Conservation (phyloP, 1,140 invertebrate species). For the Ostrea denselamellosa region DNA sequence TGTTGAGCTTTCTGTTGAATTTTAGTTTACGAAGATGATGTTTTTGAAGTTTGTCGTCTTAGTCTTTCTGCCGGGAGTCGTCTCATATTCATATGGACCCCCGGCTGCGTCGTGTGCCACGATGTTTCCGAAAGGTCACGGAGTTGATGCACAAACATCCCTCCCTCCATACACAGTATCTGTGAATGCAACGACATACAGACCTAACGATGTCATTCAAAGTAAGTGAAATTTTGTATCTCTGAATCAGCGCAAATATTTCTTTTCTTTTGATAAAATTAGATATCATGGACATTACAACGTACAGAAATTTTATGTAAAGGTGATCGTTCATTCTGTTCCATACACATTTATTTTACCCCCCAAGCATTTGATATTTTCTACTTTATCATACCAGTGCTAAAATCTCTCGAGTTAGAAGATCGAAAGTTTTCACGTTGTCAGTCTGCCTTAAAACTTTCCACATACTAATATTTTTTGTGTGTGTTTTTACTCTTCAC, state of each 20-base stretch:
- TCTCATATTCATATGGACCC: background rate
- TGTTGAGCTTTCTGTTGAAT: background rate
- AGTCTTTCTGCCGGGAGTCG: background rate
- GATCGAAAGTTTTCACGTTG: no score
- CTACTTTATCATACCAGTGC: background rate
- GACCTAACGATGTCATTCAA: background rate
- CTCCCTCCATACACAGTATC: background rate
- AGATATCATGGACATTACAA: background rate
- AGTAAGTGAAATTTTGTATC: background rate
- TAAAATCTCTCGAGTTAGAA: no score
- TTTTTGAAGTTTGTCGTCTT: background rate
- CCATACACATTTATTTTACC: background rate
- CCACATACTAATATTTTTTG: no score
- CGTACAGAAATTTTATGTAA: background rate
- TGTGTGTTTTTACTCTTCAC: no score
- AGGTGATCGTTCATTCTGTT: background rate
- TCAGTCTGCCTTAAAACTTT: no score
- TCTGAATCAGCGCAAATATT: background rate
- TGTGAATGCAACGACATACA: conserved; percentile 7
- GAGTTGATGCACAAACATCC: background rate
- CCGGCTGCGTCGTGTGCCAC: background rate
- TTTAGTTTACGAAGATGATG: background rate
- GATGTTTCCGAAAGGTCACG: conserved; percentile 14
- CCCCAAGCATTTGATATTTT: no score
- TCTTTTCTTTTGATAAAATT: background rate